These are phyloP conservation scores for Archilochus colubris DNA, from an alignment of 2,113 vertebrate species.

Conservation along the genomic window DNA sequence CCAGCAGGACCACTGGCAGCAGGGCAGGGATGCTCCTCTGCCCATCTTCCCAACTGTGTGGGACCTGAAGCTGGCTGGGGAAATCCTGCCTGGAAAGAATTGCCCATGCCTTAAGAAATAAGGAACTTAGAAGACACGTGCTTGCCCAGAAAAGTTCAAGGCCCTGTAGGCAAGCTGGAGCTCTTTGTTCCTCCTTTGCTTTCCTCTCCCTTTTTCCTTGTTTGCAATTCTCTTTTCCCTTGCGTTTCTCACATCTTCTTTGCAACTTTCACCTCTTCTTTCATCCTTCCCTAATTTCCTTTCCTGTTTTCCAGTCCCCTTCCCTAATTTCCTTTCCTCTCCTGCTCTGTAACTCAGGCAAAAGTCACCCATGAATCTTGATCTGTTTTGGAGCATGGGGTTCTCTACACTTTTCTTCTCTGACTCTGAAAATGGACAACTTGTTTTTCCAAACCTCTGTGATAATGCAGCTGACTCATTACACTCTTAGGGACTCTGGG, in stretches of 20 bases:
- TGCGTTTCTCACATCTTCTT: neutral
- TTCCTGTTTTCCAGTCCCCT: neutral
- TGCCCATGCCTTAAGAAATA: neutral
- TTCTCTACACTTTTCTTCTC: fast-evolving
- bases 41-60: fast-evolving
- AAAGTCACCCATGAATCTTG: fast-evolving
- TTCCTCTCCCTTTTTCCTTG: neutral
- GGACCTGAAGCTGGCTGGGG: neutral
- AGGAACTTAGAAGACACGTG: neutral
- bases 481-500: constrained; percentile 9
- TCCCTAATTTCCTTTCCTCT: neutral
- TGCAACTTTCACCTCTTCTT: neutral
- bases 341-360: neutral
- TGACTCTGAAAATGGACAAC: neutral
- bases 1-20: neutral
- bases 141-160: too few relatives aligned
- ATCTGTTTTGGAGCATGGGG: fast-evolving
- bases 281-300: neutral
- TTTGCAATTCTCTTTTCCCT: neutral
- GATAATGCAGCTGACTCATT: neutral
- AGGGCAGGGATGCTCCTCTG: neutral
- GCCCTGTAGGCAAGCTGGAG: neutral
- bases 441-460: neutral
- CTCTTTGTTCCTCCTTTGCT: neutral
- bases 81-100: neutral